Conservation (phyloP, 2,888 invertebrate species). For the Drosophila mercatorum region DNA sequence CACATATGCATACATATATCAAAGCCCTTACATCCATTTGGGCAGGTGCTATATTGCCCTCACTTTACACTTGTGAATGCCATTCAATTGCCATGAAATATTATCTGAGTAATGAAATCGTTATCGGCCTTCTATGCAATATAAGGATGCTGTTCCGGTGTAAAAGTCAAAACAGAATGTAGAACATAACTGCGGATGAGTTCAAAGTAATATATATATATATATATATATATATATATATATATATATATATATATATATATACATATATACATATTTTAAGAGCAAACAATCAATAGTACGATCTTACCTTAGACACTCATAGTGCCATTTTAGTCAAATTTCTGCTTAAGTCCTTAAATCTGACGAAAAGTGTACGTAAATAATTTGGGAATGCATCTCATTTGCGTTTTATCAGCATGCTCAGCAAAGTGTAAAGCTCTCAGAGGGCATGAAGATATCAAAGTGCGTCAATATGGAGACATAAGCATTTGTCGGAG, state of each 20-base stretch:
- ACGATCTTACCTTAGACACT: not conserved
- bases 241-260: too few species aligned
- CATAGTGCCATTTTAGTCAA: too few species aligned
- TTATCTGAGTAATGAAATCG: conserved; percentile 53
- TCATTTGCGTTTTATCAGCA: conserved; percentile 5
- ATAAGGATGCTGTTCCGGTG: not conserved
- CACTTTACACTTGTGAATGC: not conserved
- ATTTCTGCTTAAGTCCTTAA: not conserved
- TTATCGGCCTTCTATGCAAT: conserved; percentile 8
- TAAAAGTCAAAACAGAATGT: not conserved
- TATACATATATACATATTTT: too few species aligned
- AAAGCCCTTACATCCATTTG: not conserved
- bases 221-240: not conserved
- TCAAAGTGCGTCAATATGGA: conserved; percentile 34
- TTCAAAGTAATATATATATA: not conserved
- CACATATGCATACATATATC: conserved; percentile 4
- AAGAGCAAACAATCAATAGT: too few species aligned
- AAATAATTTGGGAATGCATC: conserved; percentile 12
- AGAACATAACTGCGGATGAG: not conserved
- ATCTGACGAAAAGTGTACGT: not conserved
- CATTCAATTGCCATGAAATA: conserved; percentile 43
- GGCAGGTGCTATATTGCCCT: conserved; percentile 2
- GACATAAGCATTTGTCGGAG: conserved; percentile 39
- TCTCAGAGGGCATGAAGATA: conserved; percentile 42
- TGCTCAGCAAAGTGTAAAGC: conserved; percentile 43